Evolutionary conservation across 2,797 vertebrate species (phyloP), one percentile per base, ranked within the genome.

Genomic region (Pterois miles): DNA sequence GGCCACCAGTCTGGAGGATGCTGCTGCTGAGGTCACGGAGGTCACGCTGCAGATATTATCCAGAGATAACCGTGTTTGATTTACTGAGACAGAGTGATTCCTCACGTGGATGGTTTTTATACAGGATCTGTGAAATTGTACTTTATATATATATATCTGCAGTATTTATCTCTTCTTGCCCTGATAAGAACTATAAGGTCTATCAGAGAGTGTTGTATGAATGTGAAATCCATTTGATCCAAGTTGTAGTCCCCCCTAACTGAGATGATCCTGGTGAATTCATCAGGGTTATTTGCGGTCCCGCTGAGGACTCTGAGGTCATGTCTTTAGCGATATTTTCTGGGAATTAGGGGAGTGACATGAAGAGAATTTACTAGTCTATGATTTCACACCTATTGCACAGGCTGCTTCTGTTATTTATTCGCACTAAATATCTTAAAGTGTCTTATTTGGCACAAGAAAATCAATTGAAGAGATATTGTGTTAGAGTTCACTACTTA

Each of bases 11-110:
- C 34, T 70, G 50, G n/a, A 73, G 48, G 68, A 80, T 16, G 69
- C 38, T 64, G 53, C 36, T 62, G 54, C 13, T 8, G 60, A 82
- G 74, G 71, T 77, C 50, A 65, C 7, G 1, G 46, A 70, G 38
- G 63, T 80, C 66, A 77, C 6, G 5, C 31, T 60, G 71, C n/a
- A 65, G 68, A 76, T 81, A 75, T 64, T 71, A 73, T 68, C n/a
- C 57, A 66, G 9, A 60, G 57, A 83, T 52, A 65, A 60, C n/a
- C 27, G 34, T 16, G 12, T 71, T 59, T 43, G 4, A 52, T 68
- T 65, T 22, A 48, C 46, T 50, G 22, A 33, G 52, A 12, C 31
- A 46, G 34, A 48, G 43, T 52, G 46, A 62, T 31, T 65, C 9
- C 75, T 68, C 34, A 43, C 70, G 59, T 67, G 60, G 27, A 0